Evolutionary conservation across 1,140 invertebrate genomes (phyloP), one percentile per base, ranked within the genome.

Genomic region (Drosophila persimilis): DNA sequence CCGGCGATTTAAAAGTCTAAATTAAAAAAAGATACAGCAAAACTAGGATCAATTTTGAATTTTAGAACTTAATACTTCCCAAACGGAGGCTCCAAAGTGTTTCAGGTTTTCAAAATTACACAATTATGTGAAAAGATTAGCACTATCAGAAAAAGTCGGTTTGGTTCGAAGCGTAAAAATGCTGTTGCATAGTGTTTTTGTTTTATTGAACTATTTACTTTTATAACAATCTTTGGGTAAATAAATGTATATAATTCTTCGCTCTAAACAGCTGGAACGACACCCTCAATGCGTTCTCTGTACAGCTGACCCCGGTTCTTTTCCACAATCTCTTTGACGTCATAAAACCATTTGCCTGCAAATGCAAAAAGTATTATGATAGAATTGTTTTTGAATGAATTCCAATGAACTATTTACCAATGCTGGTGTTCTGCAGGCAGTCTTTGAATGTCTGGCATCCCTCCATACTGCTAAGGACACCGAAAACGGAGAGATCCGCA

Each of bases 391-490:
- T 35, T 1, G 1, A 2, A 0, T 17, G n/a, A 24, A 15, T 52
- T 3, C 0, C 13, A 35, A 4, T 0, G 3, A 7, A 1, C 3
- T 3, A 35, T 45, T 64, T 70, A 54, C 91, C 92, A 56, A 98
- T 94, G 53, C 94, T 94, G 1, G 97, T 97, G 89, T 97, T 93
- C n/a, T 92, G 59, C 15, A 94, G 72, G 22, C 97, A 92, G 90
- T 99, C 98, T 80, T 95, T 92, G 91, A 99, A 99, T 4, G 98
- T 97, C 52, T 93, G 78, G 88, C 98, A 99, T 0, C 98, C 98
- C 93, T 99, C 98, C 88, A 99, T 99, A 83, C 98, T 98, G 77
- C 94, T 97, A 3, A 99, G 92, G 9, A 98, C 94, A 11, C 98
- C 99, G 92, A 96, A 99, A 0, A 99, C 96, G 6, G 97, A 94